Base-by-base conservation (phyloP, 35 echinoderm and acorn worm species). In the Apostichopus parvimensis region DNA sequence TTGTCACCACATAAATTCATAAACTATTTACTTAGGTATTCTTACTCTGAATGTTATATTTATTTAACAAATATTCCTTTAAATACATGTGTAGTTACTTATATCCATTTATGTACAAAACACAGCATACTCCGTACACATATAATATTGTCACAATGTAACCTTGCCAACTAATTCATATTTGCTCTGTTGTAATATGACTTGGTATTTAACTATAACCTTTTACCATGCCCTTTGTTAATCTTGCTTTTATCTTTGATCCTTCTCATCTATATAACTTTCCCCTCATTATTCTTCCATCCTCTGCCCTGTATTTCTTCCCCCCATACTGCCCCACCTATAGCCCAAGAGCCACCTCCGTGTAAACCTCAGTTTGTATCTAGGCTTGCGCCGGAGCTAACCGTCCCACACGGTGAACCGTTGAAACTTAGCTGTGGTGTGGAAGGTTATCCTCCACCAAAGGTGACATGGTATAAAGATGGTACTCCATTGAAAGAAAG, bases 391-490 rank as follows among this genome's bases (percentile, higher is more conserved):
- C 86, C 86, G 10, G 86, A 88, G 54, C 62, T 88, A 6, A 88
- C 86, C 0, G 28, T 88, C 14, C 86, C 86, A 22, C 86, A 88
- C 62, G 96, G 93, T 57, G 62, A 91, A 54, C 96, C 94, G 17
- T 87, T 80, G 57, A 71, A 86, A 54, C 71, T 95, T 25, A 77
- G 86, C 53, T 95, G 95, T 92, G 77, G 79, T 23, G 94, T 98
- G 28, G 94, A 93, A 0, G 96, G 94, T n/a, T 94, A 92, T 53
- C 96, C 96, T 8, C 82, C 92, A 6, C 96, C 96, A 56, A 94
- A 60, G 56, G 84, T 98, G 6, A 90, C 95, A 45, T 98, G 96
- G 96, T 98, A 94, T 87, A 98, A 98, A 75, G 96, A 94, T 73
- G 92, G 91, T 61, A 82, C 83, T 9, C 90, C 91, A 12, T 70